phyloP scores from a whole-genome alignment of 1,140 invertebrate genomes.

The Trichogramma pretiosum region DNA sequence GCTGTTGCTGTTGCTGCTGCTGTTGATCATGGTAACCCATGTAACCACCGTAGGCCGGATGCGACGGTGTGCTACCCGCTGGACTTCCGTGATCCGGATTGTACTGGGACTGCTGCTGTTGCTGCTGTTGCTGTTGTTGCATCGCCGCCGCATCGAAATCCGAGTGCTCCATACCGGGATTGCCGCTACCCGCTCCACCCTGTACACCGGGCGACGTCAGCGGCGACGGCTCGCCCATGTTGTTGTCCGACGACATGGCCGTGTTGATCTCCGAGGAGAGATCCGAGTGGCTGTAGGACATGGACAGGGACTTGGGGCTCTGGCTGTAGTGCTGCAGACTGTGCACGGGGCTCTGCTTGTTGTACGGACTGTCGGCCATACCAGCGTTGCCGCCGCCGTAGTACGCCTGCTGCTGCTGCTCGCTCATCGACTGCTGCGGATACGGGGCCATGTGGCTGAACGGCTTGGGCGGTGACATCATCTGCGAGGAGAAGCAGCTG shows the following conservation, averaged over 20 bases:
- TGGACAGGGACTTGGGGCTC: slow-evolving; percentile 52
- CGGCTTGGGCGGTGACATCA: slow-evolving; percentile 40
- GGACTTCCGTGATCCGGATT: slow-evolving; percentile 44
- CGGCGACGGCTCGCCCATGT: slow-evolving; percentile 48
- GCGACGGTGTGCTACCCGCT: slow-evolving; percentile 31
- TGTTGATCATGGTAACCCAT: slow-evolving; percentile 42
- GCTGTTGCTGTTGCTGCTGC: slow-evolving; percentile 8
- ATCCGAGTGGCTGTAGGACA: slow-evolving; percentile 63
- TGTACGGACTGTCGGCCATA: slow-evolving; percentile 39
- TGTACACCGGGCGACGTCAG: slow-evolving; percentile 58
- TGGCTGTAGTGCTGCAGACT: slow-evolving; percentile 49
- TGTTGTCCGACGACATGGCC: slow-evolving; percentile 62
- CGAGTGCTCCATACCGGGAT: slow-evolving; percentile 50
- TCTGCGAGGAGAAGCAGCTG: slow-evolving; percentile 50
- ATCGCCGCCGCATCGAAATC: slow-evolving; percentile 64
- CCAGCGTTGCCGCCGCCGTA: slow-evolving; percentile 25
- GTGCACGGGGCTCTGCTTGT: slow-evolving; percentile 43
- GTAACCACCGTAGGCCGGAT: slow-evolving; percentile 34
- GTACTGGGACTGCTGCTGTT: slow-evolving; percentile 45
- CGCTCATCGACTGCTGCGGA: slow-evolving; percentile 32
- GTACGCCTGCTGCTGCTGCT: slow-evolving; percentile 29
- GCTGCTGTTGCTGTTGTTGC: slow-evolving; percentile 41
- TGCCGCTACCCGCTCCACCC: too few species aligned
- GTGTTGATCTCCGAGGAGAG: slow-evolving; percentile 68
- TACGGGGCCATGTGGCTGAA: slow-evolving; percentile 43